These are phyloP conservation scores for Odontomyia ornata DNA, from an alignment of 2,888 invertebrate species.

Conservation along the genomic window DNA sequence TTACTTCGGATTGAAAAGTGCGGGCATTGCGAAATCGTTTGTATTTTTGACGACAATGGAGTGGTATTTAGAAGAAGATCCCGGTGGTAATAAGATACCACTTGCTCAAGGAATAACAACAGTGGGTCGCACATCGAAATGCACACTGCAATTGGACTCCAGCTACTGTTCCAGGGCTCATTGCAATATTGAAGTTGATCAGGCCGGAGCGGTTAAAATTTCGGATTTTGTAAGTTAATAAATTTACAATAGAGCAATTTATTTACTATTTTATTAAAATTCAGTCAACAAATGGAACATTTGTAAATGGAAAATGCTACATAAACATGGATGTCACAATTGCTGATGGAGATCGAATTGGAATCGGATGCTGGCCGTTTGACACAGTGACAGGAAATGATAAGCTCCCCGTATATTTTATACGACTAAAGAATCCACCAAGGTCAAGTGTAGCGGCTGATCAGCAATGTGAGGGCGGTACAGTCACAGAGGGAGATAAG, in stretches of 20 bases:
- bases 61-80: slow-evolving; percentile 54
- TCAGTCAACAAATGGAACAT: slow-evolving; percentile 59
- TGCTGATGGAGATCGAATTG: slow-evolving; percentile 44
- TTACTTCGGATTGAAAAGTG: background rate
- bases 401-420: background rate
- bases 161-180: slow-evolving; percentile 57
- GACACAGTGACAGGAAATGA: slow-evolving; percentile 7
- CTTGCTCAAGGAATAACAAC: slow-evolving; percentile 54
- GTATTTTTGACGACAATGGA: background rate
- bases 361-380: slow-evolving; percentile 46
- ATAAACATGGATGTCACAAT: background rate
- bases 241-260: background rate
- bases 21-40: background rate
- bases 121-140: slow-evolving; percentile 55
- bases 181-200: slow-evolving; percentile 54
- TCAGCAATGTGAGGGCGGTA: no score
- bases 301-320: slow-evolving; percentile 53
- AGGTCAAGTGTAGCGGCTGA: background rate
- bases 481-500: background rate
- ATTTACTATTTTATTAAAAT: slow-evolving; percentile 46
- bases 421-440: background rate
- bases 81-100: slow-evolving; percentile 51
- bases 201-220: slow-evolving; percentile 8
- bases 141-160: slow-evolving; percentile 50
- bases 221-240: slow-evolving; percentile 33